Evolutionary conservation across 2,113 vertebrate species (phyloP).

Genomic region (Psilopogon haemacephalus): DNA sequence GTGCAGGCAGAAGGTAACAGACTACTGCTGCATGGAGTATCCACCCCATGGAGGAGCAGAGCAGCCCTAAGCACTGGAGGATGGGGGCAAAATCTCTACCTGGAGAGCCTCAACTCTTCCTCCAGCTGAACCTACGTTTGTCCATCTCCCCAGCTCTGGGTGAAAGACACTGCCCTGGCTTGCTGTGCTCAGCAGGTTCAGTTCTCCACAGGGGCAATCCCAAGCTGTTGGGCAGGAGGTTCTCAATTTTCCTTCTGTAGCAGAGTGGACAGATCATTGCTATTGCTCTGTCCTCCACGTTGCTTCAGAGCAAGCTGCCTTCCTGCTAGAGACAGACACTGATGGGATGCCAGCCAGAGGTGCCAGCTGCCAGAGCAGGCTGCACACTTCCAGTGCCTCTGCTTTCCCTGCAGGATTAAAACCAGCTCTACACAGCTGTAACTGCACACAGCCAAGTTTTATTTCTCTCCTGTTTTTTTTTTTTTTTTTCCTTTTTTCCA

Average conservation of each 20-base stretch:
- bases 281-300: neutral
- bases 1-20: neutral
- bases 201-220: neutral
- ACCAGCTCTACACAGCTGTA: neutral
- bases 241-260: neutral
- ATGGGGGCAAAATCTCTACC: neutral
- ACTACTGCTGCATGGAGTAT: neutral
- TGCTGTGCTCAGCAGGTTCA: neutral
- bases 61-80: neutral
- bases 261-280: neutral
- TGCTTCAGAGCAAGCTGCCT: neutral
- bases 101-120: neutral
- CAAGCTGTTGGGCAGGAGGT: neutral
- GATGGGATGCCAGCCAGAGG: neutral
- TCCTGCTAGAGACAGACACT: neutral
- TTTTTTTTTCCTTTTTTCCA: neutral
- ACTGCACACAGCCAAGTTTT: neutral
- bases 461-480: neutral
- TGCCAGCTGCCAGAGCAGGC: neutral
- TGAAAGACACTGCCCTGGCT: neutral
- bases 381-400: neutral
- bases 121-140: accelerated
- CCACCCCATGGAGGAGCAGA: neutral
- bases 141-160: neutral
- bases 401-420: neutral